phyloP scores from a whole-genome alignment of 2,113 vertebrate species.

The Hiodon alosoides region DNA sequence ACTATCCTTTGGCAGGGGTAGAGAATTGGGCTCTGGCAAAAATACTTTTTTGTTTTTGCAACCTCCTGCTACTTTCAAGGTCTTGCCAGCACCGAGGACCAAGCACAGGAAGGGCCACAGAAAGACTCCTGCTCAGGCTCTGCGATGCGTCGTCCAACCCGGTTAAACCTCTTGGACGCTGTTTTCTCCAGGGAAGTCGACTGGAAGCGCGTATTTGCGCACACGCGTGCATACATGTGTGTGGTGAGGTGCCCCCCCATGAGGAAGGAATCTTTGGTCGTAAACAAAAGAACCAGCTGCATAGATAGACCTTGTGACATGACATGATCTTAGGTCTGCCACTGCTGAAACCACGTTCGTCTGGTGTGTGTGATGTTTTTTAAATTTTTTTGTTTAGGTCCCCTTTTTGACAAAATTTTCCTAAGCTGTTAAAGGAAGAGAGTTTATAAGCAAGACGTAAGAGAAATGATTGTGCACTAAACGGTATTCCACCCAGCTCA shows the following conservation, averaged over 20 bases:
- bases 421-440: slow-evolving; percentile 30
- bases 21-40: too few relatives aligned
- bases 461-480: slow-evolving; percentile 15
- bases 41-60: too few relatives aligned
- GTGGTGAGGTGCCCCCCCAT: background rate
- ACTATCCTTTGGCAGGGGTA: too few relatives aligned
- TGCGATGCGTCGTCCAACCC: too few relatives aligned
- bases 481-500: background rate
- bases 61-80: too few relatives aligned
- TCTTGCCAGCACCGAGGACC: too few relatives aligned
- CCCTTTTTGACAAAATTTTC: slow-evolving; percentile 37
- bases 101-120: too few relatives aligned
- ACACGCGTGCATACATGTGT: background rate
- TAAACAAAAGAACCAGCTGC: slow-evolving; percentile 27
- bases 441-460: background rate
- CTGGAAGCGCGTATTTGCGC: too few relatives aligned
- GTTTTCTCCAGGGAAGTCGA: too few relatives aligned
- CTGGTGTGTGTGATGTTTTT: slow-evolving; percentile 33
- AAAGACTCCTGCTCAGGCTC: too few relatives aligned
- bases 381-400: slow-evolving; percentile 6
- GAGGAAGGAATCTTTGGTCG: background rate
- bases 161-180: too few relatives aligned
- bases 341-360: slow-evolving; percentile 34
- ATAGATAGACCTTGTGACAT: background rate
- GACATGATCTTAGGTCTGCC: slow-evolving; percentile 19